Evolutionary conservation across 2,797 vertebrate species (phyloP).

Genomic region (Vultur gryphus): DNA sequence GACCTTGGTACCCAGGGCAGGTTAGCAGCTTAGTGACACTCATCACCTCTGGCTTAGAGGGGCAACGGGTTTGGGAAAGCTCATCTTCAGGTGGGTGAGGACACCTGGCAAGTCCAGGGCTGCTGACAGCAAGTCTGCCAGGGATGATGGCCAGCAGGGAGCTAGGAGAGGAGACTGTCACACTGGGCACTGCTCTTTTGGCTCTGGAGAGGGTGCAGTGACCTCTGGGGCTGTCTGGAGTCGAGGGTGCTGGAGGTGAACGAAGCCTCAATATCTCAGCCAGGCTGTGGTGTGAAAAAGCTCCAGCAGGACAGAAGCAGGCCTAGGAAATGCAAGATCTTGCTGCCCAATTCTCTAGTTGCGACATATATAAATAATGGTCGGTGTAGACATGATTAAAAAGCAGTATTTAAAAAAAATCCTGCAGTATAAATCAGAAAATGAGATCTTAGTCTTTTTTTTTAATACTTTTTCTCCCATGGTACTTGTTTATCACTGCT

Average conservation of each 20-base stretch:
- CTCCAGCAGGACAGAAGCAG: background rate
- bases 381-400: background rate
- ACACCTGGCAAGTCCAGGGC: background rate
- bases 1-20: background rate
- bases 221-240: background rate
- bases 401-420: background rate
- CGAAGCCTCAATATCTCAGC: accelerated
- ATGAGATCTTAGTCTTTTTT: background rate
- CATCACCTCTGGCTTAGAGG: background rate
- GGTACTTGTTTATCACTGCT: background rate
- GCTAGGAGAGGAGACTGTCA: background rate
- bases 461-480: background rate
- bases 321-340: background rate
- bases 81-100: background rate
- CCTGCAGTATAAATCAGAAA: background rate
- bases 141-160: background rate
- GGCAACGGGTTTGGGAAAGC: background rate
- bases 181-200: background rate
- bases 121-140: background rate
- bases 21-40: background rate
- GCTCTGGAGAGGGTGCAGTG: background rate
- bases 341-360: background rate
- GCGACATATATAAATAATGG: background rate
- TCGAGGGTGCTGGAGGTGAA: background rate
- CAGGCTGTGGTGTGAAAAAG: background rate